Conservation (phyloP, 2,888 invertebrate genomes). For the Mesorhabditis spiculigera region DNA sequence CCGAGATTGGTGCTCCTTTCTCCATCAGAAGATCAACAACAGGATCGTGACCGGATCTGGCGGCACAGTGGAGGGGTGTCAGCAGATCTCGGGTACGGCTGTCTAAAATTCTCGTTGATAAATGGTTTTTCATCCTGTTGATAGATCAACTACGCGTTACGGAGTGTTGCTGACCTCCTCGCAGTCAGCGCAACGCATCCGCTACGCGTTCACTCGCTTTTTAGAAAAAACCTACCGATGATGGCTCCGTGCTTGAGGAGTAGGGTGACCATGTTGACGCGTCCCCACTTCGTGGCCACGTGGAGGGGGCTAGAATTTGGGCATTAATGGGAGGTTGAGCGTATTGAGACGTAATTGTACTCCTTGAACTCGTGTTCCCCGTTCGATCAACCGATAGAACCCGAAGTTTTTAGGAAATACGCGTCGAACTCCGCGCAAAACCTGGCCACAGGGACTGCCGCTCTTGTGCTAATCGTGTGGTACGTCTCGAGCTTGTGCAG, state of each 20-base stretch:
- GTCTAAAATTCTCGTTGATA: background rate
- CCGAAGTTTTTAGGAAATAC: too few relatives aligned
- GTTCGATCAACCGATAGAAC: too few relatives aligned
- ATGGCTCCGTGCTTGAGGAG: conserved; percentile 87
- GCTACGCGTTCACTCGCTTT: background rate
- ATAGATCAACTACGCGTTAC: too few relatives aligned
- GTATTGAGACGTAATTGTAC: background rate
- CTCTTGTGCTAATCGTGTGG: too few relatives aligned
- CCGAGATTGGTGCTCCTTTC: conserved; percentile 89
- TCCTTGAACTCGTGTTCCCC: too few relatives aligned
- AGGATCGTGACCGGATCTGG: conserved; percentile 92
- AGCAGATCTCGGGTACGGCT: conserved; percentile 72
- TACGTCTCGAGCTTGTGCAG: too few relatives aligned
- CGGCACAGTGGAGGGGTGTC: conserved; percentile 95
- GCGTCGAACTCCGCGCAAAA: too few relatives aligned
- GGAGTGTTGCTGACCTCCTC: too few relatives aligned
- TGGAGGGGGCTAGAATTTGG: conserved; percentile 72
- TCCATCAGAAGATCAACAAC: conserved; percentile 92
- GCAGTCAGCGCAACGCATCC: too few relatives aligned
- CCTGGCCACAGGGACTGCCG: too few relatives aligned
- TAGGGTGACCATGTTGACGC: conserved; percentile 89
- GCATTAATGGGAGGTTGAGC: background rate
- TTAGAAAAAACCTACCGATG: conserved; percentile 69
- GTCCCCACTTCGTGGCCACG: conserved; percentile 99
- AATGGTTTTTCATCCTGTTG: background rate